A percentile compares a stretch with the other conserved stretches of the same genome.
Evolutionary conservation across 2,888 invertebrate species (phyloP).

Genomic region (Macrosoma leucophasiata): DNA sequence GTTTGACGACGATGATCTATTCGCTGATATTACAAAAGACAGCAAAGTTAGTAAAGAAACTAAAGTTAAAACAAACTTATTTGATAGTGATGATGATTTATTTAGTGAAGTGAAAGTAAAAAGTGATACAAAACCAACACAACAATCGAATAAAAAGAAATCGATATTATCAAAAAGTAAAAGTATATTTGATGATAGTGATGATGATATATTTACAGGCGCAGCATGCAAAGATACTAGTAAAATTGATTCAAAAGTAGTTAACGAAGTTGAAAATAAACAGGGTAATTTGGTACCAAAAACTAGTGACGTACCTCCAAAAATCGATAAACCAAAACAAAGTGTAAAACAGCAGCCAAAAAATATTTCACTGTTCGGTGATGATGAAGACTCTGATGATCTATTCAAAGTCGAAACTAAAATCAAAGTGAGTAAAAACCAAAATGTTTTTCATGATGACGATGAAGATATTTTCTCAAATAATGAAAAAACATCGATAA

Average conservation of each 20-base stretch:
- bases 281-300: slow-evolving; percentile 2
- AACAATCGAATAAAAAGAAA: slow-evolving; percentile 9
- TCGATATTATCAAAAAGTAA: slow-evolving; percentile 6
- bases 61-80: slow-evolving; percentile 32
- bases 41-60: slow-evolving; percentile 14
- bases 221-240: not conserved
- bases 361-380: no score
- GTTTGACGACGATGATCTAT: slow-evolving; percentile 55
- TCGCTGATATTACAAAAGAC: slow-evolving; percentile 41
- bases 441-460: slow-evolving; percentile 41
- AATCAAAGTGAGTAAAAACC: slow-evolving; percentile 17
- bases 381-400: no score
- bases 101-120: slow-evolving; percentile 15
- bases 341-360: no score
- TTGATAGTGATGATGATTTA: slow-evolving; percentile 39
- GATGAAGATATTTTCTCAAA: slow-evolving; percentile 42
- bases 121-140: slow-evolving; percentile 4
- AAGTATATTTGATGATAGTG: slow-evolving; percentile 22
- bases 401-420: not conserved
- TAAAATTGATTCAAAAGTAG: slow-evolving; percentile 3
- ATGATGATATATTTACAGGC: slow-evolving; percentile 43
- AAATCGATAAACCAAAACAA: not conserved
- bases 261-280: not conserved
- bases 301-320: not conserved
- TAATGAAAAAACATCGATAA: slow-evolving; percentile 18